Conservation (phyloP, 2,113 vertebrate species). For the Coryphaenoides rupestris region DNA sequence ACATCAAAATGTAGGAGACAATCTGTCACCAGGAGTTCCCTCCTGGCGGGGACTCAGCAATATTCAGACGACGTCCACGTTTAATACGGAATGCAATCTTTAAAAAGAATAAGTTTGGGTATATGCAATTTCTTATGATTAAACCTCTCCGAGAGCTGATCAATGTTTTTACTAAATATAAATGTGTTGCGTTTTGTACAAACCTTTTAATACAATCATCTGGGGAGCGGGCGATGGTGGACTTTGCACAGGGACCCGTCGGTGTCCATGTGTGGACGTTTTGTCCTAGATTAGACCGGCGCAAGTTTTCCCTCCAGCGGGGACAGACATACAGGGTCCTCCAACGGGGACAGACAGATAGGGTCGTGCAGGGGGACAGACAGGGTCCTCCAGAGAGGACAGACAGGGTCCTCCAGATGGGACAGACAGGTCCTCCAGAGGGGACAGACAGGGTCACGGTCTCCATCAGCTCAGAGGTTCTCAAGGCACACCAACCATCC, state of each 20-base stretch:
- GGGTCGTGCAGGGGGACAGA: too few relatives aligned
- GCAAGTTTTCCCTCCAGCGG: too few relatives aligned
- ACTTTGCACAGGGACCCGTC: constrained; percentile 74
- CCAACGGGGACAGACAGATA: too few relatives aligned
- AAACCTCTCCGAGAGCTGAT: constrained; percentile 62
- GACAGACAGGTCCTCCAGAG: too few relatives aligned
- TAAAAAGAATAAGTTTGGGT: constrained; percentile 64
- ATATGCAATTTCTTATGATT: constrained; percentile 82
- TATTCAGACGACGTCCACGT: constrained; percentile 68
- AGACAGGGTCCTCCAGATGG: too few relatives aligned
- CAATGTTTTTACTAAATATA: constrained; percentile 74
- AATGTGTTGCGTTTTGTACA: constrained; percentile 76
- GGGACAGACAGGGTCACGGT: too few relatives aligned
- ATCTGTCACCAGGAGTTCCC: constrained; percentile 57
- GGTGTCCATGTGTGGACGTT: constrained; percentile 96
- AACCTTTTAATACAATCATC: constrained; percentile 77
- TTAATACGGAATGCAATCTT: constrained; percentile 72
- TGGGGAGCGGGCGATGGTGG: constrained; percentile 56
- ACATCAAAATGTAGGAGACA: constrained; percentile 60
- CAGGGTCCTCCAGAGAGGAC: too few relatives aligned
- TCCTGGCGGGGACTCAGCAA: constrained; percentile 69
- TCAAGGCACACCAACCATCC: too few relatives aligned
- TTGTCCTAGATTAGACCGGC: constrained; percentile 72
- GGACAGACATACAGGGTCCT: too few relatives aligned
- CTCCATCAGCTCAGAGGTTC: too few relatives aligned